These are phyloP conservation scores for Enteromius fasciolatus DNA, from an alignment of 2,797 vertebrate genomes.

Conservation along the genomic window DNA sequence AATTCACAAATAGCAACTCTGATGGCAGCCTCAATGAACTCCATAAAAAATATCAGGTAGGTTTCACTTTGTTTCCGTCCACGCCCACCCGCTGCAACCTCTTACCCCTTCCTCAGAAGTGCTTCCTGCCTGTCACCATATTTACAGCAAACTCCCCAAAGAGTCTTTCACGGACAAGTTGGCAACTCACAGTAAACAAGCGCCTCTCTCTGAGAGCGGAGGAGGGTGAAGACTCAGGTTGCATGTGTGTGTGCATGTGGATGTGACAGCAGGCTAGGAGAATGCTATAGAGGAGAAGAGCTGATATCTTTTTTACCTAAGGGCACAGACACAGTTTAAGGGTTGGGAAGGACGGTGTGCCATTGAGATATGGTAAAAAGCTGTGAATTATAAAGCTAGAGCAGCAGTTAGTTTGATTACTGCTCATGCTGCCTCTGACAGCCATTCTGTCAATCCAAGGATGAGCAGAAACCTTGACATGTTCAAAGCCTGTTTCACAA, in stretches of 20 bases:
- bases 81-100: conserved; percentile 20
- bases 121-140: conserved; percentile 51
- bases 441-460: conserved; percentile 49
- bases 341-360: conserved; percentile 27
- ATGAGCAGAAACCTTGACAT: conserved; percentile 39
- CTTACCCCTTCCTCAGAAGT: conserved; percentile 39
- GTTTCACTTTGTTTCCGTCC: conserved; percentile 30
- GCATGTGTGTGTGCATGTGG: conserved; percentile 10
- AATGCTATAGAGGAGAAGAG: conserved; percentile 32
- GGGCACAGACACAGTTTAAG: conserved; percentile 34
- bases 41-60: conserved; percentile 30
- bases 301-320: conserved; percentile 49
- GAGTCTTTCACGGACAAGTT: conserved; percentile 50
- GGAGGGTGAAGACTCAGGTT: conserved; percentile 46
- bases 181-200: conserved; percentile 56
- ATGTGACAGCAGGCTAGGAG: conserved; percentile 27
- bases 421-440: conserved; percentile 42
- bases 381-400: conserved; percentile 43
- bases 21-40: not conserved
- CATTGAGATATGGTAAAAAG: conserved; percentile 40
- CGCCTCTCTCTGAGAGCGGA: conserved; percentile 37
- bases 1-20: conserved; percentile 5
- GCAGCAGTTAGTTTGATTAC: conserved; percentile 34
- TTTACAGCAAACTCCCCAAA: conserved; percentile 57
- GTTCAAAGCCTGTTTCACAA: conserved; percentile 15